Base-by-base conservation (phyloP, 2,797 vertebrate genomes). In the Buphagus erythrorhynchus region DNA sequence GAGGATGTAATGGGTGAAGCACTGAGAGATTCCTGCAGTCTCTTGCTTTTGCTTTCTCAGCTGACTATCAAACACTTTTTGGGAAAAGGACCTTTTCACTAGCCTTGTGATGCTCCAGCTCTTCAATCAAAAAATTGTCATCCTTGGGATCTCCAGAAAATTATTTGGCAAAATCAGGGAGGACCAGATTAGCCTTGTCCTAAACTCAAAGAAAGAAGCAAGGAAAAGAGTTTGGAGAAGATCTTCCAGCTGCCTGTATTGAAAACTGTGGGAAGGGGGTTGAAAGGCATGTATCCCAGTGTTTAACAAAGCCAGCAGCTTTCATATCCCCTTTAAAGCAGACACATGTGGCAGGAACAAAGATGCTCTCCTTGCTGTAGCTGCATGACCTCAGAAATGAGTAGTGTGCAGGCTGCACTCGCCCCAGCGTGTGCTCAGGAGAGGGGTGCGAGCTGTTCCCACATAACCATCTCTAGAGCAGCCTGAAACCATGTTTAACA, bases 271-370 rank as follows among this genome's bases (percentile, higher is more conserved):
- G 52, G 48, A 52, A 68, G 28, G 2, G 1, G 14, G 2, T 4
- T n/a, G 42, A 48, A 68, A 76, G 54, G 24, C 46, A 10, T 26
- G n/a, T 18, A 51, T 91, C 25, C 42, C 40, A 48, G 28, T 10
- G 6, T 74, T 29, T 75, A 92, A 85, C 52, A 91, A 68, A 90
- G 25, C 16, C 61, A 68, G 46, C 54, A 86, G 72, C 38, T 88
- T 87, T 73, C 8, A 3, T 26, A 26, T 72, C 18, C 28, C 18
- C 57, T n/a, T 58, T 21, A 59, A 72, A 52, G 71, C 67, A 88
- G 62, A 28, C 22, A 31, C 18, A 5, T 15, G 33, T 46, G 75
- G 38, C 42, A 31, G 71, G 74, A 88, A 4, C 54, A 66, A 48
- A 73, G 92, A 38, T 59, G 69, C 13, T 75, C 20, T 51, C 33